phyloP scores from a whole-genome alignment of 2,797 vertebrate genomes.

The Dermochelys coriacea region DNA sequence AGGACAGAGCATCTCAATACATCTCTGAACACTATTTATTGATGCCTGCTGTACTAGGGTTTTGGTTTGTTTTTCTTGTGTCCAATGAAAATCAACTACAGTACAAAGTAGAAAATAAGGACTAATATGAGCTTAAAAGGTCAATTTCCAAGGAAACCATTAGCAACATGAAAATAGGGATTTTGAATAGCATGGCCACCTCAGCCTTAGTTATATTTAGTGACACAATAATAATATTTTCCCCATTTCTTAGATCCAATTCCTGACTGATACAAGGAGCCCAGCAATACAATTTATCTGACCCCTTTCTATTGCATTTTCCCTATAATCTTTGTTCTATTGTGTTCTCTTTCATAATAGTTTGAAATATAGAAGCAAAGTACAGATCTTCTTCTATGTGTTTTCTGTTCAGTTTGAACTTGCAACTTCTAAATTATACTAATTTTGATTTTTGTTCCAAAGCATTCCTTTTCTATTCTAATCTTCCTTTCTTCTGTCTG shows the following conservation, averaged over 20 bases:
- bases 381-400: background rate
- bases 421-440: background rate
- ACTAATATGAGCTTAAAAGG: conserved; percentile 43
- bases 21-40: conserved; percentile 15
- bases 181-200: background rate
- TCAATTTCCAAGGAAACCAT: conserved; percentile 49
- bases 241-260: conserved; percentile 20
- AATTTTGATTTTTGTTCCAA: background rate
- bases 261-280: background rate
- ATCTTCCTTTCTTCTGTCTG: conserved; percentile 5
- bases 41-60: background rate
- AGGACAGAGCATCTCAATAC: background rate
- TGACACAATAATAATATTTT: conserved; percentile 39
- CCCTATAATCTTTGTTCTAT: background rate
- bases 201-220: conserved; percentile 44
- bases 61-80: background rate
- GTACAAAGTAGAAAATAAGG: conserved; percentile 27
- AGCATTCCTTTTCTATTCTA: background rate
- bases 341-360: conserved; percentile 15
- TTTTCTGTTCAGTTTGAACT: conserved; percentile 32
- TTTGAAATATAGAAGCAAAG: conserved; percentile 12
- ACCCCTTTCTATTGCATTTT: conserved; percentile 26
- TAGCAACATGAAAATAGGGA: conserved; percentile 23
- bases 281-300: background rate
- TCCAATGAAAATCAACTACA: conserved; percentile 38